A percentile compares a stretch with the other conserved stretches of the same genome.
Conservation (phyloP, 2,113 vertebrate species). For the Xyrauchen texanus region DNA sequence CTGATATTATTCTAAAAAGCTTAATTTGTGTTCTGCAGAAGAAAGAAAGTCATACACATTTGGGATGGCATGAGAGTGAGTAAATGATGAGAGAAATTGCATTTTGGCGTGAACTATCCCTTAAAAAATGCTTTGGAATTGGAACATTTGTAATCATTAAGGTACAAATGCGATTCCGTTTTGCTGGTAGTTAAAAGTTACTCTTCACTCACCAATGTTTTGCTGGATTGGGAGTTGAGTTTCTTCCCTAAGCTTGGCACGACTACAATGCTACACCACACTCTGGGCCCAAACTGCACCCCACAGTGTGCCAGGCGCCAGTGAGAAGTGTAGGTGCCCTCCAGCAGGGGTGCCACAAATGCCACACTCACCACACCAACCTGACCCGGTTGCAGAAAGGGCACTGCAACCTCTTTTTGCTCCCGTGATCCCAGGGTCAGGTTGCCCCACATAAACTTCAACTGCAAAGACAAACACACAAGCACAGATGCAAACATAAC, state of each 20-base stretch:
- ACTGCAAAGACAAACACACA: conserved; percentile 74
- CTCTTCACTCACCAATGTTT: conserved; percentile 73
- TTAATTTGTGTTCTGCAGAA: too few species aligned
- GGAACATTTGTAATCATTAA: too few species aligned
- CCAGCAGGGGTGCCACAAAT: conserved; percentile 87
- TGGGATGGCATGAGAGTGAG: too few species aligned
- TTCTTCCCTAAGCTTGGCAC: conserved; percentile 69
- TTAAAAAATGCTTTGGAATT: too few species aligned
- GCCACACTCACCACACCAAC: conserved; percentile 92
- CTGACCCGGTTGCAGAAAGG: conserved; percentile 86
- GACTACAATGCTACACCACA: conserved; percentile 98
- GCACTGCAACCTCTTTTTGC: conserved; percentile 87
- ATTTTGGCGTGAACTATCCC: too few species aligned
- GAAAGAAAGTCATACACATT: too few species aligned
- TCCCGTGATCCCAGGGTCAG: conserved; percentile 85
- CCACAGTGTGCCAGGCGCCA: conserved; percentile 95
- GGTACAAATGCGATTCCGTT: too few species aligned
- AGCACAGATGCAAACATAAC: conserved; percentile 62
- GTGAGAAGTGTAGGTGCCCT: conserved; percentile 97
- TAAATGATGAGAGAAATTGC: too few species aligned
- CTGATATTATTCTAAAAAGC: too few species aligned
- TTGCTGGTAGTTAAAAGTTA: too few species aligned
- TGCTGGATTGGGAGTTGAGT: conserved; percentile 63
- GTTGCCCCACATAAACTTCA: conserved; percentile 99
- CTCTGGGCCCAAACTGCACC: conserved; percentile 92